Evolutionary conservation across 35 echinoderm and acorn worm genomes (phyloP).

Genomic region (Amphiura filiformis): DNA sequence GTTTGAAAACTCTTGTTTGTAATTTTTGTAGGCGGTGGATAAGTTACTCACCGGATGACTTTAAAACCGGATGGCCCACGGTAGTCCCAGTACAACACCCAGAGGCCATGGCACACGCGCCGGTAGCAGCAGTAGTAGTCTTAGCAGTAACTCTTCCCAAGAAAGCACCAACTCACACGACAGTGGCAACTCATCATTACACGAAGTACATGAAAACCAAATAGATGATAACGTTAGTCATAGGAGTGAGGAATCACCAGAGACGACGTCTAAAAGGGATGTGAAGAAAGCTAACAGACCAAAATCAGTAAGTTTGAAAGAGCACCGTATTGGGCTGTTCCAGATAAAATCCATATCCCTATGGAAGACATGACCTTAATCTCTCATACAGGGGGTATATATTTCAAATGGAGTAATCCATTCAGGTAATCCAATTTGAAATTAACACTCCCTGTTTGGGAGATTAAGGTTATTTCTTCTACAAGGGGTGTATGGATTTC

Average conservation of each 20-base stretch:
- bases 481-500: too few relatives aligned
- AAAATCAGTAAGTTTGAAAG: neutral
- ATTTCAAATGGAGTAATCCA: neutral
- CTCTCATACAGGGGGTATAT: neutral
- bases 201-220: conserved; percentile 51
- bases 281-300: neutral
- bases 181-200: conserved; percentile 42
- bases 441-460: too few relatives aligned
- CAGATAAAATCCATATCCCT: neutral
- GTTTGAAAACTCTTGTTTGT: too few relatives aligned
- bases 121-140: conserved; percentile 54
- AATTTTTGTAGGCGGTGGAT: conserved; percentile 69
- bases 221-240: neutral
- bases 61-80: conserved; percentile 26
- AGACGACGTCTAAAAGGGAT: neutral
- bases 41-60: conserved; percentile 84
- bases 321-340: neutral
- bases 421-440: too few relatives aligned
- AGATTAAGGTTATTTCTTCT: too few relatives aligned
- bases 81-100: conserved; percentile 4
- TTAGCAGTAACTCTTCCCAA: conserved; percentile 54
- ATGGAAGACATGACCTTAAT: neutral
- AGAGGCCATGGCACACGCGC: conserved; percentile 13
- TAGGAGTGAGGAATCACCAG: neutral
- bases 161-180: conserved; percentile 37